These are phyloP conservation scores for Myopa testacea DNA, from an alignment of 2,888 invertebrate species.

Conservation along the genomic window DNA sequence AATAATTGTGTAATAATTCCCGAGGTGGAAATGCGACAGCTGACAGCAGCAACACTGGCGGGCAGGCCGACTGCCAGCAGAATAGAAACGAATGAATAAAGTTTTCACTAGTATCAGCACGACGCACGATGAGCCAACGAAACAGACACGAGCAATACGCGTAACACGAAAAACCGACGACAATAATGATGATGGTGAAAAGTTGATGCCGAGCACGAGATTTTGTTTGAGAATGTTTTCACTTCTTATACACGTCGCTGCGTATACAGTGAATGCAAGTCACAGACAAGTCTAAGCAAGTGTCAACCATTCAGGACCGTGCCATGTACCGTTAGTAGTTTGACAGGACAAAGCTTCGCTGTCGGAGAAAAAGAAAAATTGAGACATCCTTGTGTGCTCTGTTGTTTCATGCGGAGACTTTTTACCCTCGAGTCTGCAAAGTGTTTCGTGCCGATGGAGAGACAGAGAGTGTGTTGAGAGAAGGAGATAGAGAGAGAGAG, in stretches of 20 bases:
- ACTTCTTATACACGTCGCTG: background rate
- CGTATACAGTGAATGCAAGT: background rate
- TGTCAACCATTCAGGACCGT: no score
- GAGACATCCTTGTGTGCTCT: background rate
- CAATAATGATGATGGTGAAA: slow-evolving; percentile 8
- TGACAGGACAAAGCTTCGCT: background rate
- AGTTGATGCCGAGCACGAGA: background rate
- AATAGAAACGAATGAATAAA: slow-evolving; percentile 19
- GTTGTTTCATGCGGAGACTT: background rate
- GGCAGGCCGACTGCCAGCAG: background rate
- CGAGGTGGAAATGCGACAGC: slow-evolving; percentile 44
- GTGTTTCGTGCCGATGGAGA: background rate
- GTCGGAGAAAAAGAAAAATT: no score
- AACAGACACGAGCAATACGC: slow-evolving; percentile 1
- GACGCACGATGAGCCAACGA: background rate
- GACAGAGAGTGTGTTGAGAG: background rate
- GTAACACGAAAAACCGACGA: slow-evolving; percentile 9
- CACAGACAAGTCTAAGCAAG: background rate
- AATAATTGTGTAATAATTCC: slow-evolving; percentile 53
- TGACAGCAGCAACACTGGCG: slow-evolving; percentile 20
- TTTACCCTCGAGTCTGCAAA: background rate
- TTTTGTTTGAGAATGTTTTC: background rate
- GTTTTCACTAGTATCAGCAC: slow-evolving; percentile 9
- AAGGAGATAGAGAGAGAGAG: background rate
- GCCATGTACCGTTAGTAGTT: background rate